phyloP scores from a whole-genome alignment of 2,113 vertebrate genomes.

The Puffinus mauretanicus region DNA sequence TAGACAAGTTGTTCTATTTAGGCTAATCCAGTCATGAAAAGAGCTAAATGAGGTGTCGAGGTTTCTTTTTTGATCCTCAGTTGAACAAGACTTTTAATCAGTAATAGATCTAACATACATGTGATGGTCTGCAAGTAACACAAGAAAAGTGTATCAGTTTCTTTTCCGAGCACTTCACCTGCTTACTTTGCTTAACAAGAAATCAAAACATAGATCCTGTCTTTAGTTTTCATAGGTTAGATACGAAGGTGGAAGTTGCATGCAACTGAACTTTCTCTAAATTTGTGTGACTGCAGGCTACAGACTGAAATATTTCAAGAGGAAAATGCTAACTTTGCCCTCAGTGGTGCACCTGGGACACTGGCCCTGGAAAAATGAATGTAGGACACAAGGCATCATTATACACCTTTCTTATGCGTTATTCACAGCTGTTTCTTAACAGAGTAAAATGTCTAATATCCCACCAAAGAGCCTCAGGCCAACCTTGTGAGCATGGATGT shows the following conservation, averaged over 20 bases:
- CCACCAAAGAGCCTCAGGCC: background rate
- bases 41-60: conserved; percentile 42
- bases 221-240: background rate
- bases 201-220: conserved; percentile 48
- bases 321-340: background rate
- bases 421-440: background rate
- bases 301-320: background rate
- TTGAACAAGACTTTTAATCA: conserved; percentile 70
- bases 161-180: conserved; percentile 31
- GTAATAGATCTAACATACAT: conserved; percentile 62
- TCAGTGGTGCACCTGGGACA: background rate
- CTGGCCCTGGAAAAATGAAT: background rate
- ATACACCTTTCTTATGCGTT: background rate
- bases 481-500: background rate
- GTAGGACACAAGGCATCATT: background rate
- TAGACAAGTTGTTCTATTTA: conserved; percentile 47
- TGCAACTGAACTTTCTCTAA: background rate
- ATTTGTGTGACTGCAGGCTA: background rate
- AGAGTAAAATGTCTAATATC: background rate
- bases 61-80: conserved; percentile 68
- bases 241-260: background rate
- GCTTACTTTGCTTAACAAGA: conserved; percentile 52
- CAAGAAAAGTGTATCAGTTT: background rate
- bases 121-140: background rate
- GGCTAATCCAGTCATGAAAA: conserved; percentile 55